Conservation (phyloP, 1,140 invertebrate genomes). For the Goniozus legneri region DNA sequence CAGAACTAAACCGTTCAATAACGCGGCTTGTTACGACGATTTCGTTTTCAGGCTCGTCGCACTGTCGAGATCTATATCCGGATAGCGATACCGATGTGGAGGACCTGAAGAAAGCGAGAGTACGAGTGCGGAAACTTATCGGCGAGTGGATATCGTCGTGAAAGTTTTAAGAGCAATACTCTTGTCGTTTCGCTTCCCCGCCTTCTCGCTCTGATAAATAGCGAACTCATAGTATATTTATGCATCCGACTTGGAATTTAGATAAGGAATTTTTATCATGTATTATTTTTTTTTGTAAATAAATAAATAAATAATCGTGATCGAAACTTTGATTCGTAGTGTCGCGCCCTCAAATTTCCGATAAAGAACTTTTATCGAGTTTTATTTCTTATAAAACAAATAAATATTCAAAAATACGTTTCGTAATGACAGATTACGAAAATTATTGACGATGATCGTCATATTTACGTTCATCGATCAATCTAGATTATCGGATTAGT, state of each 20-base stretch:
- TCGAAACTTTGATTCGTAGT: neutral
- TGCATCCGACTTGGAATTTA: constrained; percentile 7
- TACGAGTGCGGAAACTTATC: constrained; percentile 55
- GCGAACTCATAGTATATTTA: neutral
- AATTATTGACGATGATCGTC: neutral
- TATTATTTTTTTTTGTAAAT: neutral
- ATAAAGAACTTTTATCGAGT: neutral
- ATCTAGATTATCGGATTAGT: neutral
- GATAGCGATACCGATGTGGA: constrained; percentile 54
- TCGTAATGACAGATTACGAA: neutral
- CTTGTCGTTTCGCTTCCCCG: too few species aligned
- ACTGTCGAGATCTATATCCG: constrained; percentile 70
- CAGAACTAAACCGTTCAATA: too few species aligned
- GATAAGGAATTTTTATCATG: neutral
- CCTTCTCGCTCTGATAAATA: neutral
- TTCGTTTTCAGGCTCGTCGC: constrained; percentile 60
- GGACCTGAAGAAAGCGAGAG: constrained; percentile 60
- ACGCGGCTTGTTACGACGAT: too few species aligned
- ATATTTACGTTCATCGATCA: neutral
- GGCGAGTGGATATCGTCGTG: constrained; percentile 53
- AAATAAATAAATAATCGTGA: constrained; percentile 6
- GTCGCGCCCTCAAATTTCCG: neutral
- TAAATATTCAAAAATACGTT: neutral
- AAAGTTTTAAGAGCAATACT: neutral
- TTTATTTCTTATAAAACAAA: neutral